phyloP scores from a whole-genome alignment of 1,140 invertebrate species.

The Ips typographus region DNA sequence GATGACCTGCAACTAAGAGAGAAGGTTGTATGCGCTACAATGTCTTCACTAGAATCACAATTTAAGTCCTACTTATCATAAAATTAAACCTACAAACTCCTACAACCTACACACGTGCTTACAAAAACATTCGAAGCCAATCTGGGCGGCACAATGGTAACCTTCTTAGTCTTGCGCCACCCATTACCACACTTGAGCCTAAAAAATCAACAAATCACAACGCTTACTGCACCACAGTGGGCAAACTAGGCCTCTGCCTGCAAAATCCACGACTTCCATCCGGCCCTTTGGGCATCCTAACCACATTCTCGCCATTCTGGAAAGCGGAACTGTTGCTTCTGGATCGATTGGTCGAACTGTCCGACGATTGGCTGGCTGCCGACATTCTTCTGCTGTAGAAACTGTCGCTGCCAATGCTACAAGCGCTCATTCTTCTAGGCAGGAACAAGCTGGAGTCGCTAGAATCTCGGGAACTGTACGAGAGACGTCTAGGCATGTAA shows the following conservation, averaged over 20 bases:
- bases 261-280: slow-evolving; percentile 81
- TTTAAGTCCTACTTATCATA: too few species aligned
- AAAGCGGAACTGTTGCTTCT: slow-evolving; percentile 59
- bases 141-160: too few species aligned
- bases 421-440: slow-evolving; percentile 59
- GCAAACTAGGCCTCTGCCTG: slow-evolving; percentile 45
- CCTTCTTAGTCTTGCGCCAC: too few species aligned
- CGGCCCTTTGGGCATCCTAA: slow-evolving; percentile 79
- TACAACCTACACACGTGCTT: too few species aligned
- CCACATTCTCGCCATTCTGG: slow-evolving; percentile 64
- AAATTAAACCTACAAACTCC: too few species aligned
- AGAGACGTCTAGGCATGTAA: slow-evolving; percentile 60
- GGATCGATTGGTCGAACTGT: slow-evolving; percentile 53
- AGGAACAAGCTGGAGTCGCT: slow-evolving; percentile 59
- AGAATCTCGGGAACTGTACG: slow-evolving; percentile 59
- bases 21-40: not conserved
- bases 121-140: too few species aligned
- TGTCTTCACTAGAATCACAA: not conserved
- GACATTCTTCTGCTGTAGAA: slow-evolving; percentile 54
- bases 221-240: slow-evolving; percentile 27
- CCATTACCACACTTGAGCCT: too few species aligned
- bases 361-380: slow-evolving; percentile 55
- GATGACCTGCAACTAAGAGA: not conserved
- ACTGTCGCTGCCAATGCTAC: slow-evolving; percentile 54
- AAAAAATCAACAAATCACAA: not conserved